Evolutionary conservation across 2,888 invertebrate genomes (phyloP), one percentile per base, ranked within the genome.

Genomic region (Oscheius sp.): DNA sequence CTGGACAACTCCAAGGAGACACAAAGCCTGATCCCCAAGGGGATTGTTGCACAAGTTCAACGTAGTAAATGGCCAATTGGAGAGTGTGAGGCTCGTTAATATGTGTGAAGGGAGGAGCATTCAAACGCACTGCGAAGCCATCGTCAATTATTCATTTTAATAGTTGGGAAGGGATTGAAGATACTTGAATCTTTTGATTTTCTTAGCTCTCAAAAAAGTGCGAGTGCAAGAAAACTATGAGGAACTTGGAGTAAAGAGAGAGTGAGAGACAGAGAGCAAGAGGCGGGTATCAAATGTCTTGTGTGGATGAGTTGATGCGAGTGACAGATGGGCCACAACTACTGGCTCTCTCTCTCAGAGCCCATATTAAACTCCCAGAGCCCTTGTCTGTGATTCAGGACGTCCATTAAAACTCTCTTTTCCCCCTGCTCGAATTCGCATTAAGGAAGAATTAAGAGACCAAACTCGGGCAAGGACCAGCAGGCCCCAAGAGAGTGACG

Each of bases 271-370:
- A 42, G 7, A 42, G 42, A 42, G 42, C 42, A 42, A 42, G 42
- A 42, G 55, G n/a, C 68, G 68, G 55, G 68, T 68, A 68, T 68
- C 68, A 68, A 68, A 68, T 68, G 68, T 68, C 68, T 68, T 68
- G 68, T 63, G 42, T 48, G 65, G 65, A 65, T 65, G 68, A 68
- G 68, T 68, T 68, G 68, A 68, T 68, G 68, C 68, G 68, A 68
- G 68, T 68, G 68, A 68, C 68, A 55, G 68, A 68, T 68, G 68
- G 68, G 68, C 68, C 68, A 42, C 42, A 55, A 55, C 55, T 53
- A 53, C 37, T 55, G 33, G 35, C 68, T 42, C 42, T 42, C 42
- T 21, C 21, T 42, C 42, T 42, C 48, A 60, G 32, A 60, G 60
- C 60, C 65, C 65, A 65, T 65, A 65, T 65, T 65, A 65, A 65